Evolutionary conservation across 2,888 invertebrate genomes (phyloP), one percentile per base, ranked within the genome.

Genomic region (Pachliopta kotzebuea): DNA sequence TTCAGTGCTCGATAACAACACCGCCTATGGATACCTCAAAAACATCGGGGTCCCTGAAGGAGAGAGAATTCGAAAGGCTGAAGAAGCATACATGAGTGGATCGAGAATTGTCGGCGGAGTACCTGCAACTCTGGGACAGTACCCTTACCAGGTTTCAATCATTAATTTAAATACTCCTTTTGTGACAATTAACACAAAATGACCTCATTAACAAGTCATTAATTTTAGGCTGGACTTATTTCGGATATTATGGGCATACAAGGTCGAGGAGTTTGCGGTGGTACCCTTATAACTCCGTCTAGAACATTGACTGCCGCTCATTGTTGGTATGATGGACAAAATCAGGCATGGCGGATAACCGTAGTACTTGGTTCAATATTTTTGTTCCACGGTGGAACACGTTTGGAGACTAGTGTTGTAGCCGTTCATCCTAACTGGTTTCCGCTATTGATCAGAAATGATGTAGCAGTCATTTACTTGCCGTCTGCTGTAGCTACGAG

Each of bases 271-370:
- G 68, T 85, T 0, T 86, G 86, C 56, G 85, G 86, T 2, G 85
- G 76, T 53, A 77, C 82, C 4, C 71, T 86, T 0, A 26, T 86
- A 49, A 76, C 68, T 24, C 4, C 63, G 2, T 70, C 68, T 59
- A 74, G 79, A 11, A 71, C 84, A 1, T 31, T 81, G 17, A 85
- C 85, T 0, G 86, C 86, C 42, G 86, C 85, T n/a, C 86, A 86
- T 67, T 86, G 86, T 70, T 86, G 86, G 86, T 76, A 65, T 49
- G 86, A 86, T 56, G 86, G 86, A n/a, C 0, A 24, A 0, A 71
- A 80, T 68, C 83, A 82, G 56, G 85, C 74, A 1, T 81, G 78
- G 77, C 71, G 71, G 24, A 63, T 82, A 20, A 79, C 74, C 4
- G 81, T 85, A 0, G 78, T 85, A 0, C 77, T 86, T 0, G 86